Percentiles rank a stretch among this genome's conserved stretches.
These are phyloP conservation scores for Pseudopleuronectes americanus DNA, from an alignment of 2,797 vertebrate genomes.

Conservation along the genomic window DNA sequence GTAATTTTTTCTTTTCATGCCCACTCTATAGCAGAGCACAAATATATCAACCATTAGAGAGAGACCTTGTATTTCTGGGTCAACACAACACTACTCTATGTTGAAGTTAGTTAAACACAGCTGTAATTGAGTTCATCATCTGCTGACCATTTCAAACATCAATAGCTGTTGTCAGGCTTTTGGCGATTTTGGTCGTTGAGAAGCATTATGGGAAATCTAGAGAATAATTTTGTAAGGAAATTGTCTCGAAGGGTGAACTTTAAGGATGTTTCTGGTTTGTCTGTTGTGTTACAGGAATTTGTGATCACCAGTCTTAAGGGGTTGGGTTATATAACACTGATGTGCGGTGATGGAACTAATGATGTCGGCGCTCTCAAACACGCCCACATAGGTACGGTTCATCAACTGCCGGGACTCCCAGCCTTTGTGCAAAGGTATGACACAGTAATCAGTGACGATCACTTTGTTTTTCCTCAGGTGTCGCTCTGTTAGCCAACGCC, in stretches of 20 bases:
- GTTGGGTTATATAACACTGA: constrained; percentile 92
- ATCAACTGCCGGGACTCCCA: not conserved
- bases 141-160: too few relatives aligned
- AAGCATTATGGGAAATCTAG: not conserved
- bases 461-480: constrained; percentile 80
- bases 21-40: too few relatives aligned
- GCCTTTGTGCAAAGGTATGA: not conserved
- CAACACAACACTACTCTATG: not conserved
- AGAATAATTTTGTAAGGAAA: not conserved
- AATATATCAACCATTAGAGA: too few relatives aligned
- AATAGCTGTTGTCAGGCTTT: too few relatives aligned
- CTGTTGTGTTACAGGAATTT: constrained; percentile 86
- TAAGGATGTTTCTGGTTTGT: not conserved
- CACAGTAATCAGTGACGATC: constrained; percentile 3
- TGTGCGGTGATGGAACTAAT: constrained; percentile 99
- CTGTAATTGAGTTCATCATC: too few relatives aligned
- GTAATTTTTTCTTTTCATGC: too few relatives aligned
- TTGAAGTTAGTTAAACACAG: too few relatives aligned
- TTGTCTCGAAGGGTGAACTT: not conserved
- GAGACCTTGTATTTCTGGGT: not conserved
- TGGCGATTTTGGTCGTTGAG: too few relatives aligned
- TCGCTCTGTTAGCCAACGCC: constrained; percentile 93
- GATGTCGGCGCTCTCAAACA: constrained; percentile 98
- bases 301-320: constrained; percentile 96
- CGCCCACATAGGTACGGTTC: constrained; percentile 91